Percentiles rank a stretch among this genome's conserved stretches.
Conservation (phyloP, 2,888 invertebrate species). For the Magallana nippona region DNA sequence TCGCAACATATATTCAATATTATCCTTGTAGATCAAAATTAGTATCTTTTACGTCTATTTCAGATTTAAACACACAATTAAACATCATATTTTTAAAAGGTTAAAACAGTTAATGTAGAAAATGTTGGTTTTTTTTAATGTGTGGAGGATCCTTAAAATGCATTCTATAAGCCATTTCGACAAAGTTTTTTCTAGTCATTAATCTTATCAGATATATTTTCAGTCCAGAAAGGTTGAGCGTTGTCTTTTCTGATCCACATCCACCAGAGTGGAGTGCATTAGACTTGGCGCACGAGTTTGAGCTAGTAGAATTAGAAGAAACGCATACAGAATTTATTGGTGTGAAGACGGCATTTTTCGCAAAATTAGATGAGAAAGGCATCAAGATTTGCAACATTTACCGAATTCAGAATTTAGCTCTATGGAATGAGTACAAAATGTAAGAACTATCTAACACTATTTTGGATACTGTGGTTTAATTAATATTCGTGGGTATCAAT, state of each 20-base stretch:
- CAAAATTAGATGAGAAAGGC: background rate
- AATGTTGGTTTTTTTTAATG: no score
- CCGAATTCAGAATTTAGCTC: conserved; percentile 56
- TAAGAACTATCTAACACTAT: conserved; percentile 42
- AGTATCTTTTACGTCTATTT: no score
- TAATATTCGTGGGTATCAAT: no score
- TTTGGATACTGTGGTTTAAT: no score
- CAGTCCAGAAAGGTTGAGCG: conserved; percentile 37
- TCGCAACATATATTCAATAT: no score
- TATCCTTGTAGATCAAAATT: no score
- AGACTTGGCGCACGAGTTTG: conserved; percentile 49
- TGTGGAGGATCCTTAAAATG: no score
- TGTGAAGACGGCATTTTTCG: conserved; percentile 31
- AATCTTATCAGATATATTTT: background rate
- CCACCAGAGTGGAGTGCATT: conserved; percentile 45
- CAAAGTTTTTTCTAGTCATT: no score
- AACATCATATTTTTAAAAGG: no score
- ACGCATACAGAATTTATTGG: conserved; percentile 30
- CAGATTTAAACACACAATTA: no score
- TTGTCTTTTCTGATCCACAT: background rate
- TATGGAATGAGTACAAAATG: conserved; percentile 58
- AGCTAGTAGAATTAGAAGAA: conserved; percentile 48
- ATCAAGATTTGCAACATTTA: conserved; percentile 44
- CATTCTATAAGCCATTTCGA: no score
- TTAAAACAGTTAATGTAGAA: no score